Evolutionary conservation across 2,797 vertebrate species (phyloP), one percentile per base, ranked within the genome.

Genomic region (Poecile montanus): DNA sequence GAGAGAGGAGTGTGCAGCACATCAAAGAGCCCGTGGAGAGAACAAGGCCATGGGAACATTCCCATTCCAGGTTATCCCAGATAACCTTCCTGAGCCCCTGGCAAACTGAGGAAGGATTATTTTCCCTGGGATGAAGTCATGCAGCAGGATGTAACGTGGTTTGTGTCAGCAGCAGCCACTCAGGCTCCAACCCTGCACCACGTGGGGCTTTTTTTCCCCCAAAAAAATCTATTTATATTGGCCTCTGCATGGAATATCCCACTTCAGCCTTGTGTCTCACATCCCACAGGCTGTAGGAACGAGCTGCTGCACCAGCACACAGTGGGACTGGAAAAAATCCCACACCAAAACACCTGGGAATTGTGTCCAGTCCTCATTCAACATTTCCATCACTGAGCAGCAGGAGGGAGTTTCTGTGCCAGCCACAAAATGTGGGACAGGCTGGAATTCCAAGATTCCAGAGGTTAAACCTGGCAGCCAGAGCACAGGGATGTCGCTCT

Each of bases 141-240:
- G 85, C 81, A 93, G 80, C 73, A 93, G 93, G 91, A 88, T 5
- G 3, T 73, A 88, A 70, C 85, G 47, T 97, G 95, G 94, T 92
- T 97, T 97, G 89, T 96, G 96, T 97, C 97, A 96, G 87, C 93
- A 93, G 70, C 94, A 92, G 89, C 81, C 92, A 84, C 94, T 88
- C 62, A 51, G 82, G 27, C 91, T 96, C 96, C 92, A 63, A n/a
- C 92, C 85, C 71, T 62, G 18, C 9, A 25, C 86, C 45, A 42
- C 12, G 12, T 53, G 70, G 68, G 44, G n/a, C 7, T 47, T 53
- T 79, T 47, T 20, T 26, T 21, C 12, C 34, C 30, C 21, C 19
- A 60, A 72, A 71, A 90, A 56, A 54, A 71, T 71, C 36, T 94
- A 96, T 97, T 97, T 97, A 72, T 61, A 29, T 94, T 96, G 95